These are phyloP conservation scores for Natrix natrix DNA, from an alignment of 2,797 vertebrate genomes.

Conservation along the genomic window DNA sequence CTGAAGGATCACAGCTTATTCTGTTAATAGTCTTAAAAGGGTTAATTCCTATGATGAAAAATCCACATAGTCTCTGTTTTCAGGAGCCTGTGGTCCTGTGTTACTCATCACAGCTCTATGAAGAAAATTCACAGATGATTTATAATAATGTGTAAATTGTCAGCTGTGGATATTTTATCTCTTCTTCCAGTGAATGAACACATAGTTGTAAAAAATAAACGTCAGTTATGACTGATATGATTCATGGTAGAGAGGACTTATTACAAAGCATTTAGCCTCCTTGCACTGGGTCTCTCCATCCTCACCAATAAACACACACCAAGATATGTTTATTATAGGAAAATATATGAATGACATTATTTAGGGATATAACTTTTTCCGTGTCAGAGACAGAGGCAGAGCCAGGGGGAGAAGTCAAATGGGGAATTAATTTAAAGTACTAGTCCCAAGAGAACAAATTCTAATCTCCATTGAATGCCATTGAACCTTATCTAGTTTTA, in stretches of 20 bases:
- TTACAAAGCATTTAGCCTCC: not conserved
- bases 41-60: not conserved
- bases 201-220: not conserved
- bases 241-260: not conserved
- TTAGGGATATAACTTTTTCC: not conserved
- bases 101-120: not conserved
- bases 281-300: not conserved
- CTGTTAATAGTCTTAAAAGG: not conserved
- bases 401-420: not conserved
- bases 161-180: constrained; percentile 4
- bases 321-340: not conserved
- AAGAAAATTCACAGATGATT: constrained; percentile 15
- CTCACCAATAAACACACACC: not conserved
- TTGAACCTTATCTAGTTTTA: not conserved
- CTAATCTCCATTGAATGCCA: not conserved
- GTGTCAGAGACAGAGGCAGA: not conserved
- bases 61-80: constrained; percentile 11
- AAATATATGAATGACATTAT: not conserved
- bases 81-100: not conserved
- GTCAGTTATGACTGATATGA: not conserved
- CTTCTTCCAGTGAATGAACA: not conserved
- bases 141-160: not conserved
- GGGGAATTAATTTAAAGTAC: not conserved
- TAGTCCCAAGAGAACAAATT: not conserved
- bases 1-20: not conserved